Evolutionary conservation across 2,113 vertebrate genomes (phyloP).

Genomic region (Caretta caretta): DNA sequence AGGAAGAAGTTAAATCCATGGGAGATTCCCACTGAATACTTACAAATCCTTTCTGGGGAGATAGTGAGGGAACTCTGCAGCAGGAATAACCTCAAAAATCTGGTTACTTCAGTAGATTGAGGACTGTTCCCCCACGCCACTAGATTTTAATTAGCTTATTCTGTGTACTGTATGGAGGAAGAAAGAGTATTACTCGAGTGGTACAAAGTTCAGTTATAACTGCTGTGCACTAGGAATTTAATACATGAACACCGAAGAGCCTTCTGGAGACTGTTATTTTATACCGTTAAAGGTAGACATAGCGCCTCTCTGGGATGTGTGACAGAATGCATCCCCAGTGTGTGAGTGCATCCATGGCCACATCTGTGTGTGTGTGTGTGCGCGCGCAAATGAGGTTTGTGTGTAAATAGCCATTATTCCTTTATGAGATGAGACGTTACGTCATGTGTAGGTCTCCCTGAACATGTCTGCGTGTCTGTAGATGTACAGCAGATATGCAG

Average conservation of each 20-base stretch:
- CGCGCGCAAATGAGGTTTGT: not conserved
- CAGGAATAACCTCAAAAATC: constrained; percentile 68
- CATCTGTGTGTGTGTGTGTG: accelerated
- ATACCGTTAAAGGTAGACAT: not conserved
- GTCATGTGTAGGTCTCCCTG: not conserved
- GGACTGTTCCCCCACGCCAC: constrained; percentile 13
- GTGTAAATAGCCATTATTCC: not conserved
- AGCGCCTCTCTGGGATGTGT: accelerated
- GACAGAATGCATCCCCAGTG: not conserved
- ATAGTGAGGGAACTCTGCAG: constrained; percentile 62
- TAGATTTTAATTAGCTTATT: constrained; percentile 68
- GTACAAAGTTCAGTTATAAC: constrained; percentile 58
- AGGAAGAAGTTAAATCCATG: constrained; percentile 81
- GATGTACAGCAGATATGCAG: not conserved
- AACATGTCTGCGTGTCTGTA: not conserved
- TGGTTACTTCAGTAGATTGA: constrained; percentile 50
- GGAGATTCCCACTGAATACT: constrained; percentile 81
- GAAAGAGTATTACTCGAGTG: constrained; percentile 53
- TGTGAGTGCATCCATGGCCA: not conserved
- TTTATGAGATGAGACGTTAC: accelerated
- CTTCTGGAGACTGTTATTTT: not conserved
- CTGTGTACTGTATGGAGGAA: constrained; percentile 54
- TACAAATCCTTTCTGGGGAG: constrained; percentile 74
- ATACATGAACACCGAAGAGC: constrained; percentile 4
- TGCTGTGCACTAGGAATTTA: constrained; percentile 51